Conservation (phyloP, 2,113 vertebrate species). For the Deroptyus accipitrinus region DNA sequence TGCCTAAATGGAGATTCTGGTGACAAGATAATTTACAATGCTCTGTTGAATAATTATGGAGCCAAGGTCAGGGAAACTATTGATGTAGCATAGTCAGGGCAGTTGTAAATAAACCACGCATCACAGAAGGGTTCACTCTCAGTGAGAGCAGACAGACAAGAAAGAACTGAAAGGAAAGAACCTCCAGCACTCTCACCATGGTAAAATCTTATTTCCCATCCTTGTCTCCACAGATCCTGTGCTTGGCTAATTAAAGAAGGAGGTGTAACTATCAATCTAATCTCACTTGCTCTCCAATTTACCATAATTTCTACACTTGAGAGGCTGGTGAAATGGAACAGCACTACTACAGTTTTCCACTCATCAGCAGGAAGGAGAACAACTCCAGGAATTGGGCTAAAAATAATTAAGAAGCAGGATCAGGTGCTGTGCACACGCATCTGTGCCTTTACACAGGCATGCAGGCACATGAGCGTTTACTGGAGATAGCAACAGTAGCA, state of each 20-base stretch:
- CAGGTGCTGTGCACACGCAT: not conserved
- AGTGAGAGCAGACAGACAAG: not conserved
- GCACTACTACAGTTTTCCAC: conserved; percentile 26
- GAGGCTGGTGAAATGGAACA: conserved; percentile 35
- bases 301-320: conserved; percentile 22
- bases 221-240: not conserved
- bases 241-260: conserved; percentile 34
- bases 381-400: conserved; percentile 28
- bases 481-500: not conserved
- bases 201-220: not conserved
- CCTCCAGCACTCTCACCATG: not conserved
- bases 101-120: conserved; percentile 39
- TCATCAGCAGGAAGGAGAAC: conserved; percentile 41
- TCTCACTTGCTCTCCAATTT: conserved; percentile 37
- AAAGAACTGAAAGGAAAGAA: conserved; percentile 21
- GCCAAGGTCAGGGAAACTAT: conserved; percentile 55
- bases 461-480: not conserved
- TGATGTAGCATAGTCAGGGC: conserved; percentile 3
- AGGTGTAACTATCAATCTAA: conserved; percentile 38
- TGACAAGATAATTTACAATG: conserved; percentile 62
- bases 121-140: not conserved
- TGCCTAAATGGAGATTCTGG: conserved; percentile 41
- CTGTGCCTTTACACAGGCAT: not conserved
- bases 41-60: conserved; percentile 54
- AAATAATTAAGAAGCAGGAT: conserved; percentile 37